Percentiles rank a stretch among this genome's conserved stretches.
Conservation (phyloP, 2,113 vertebrate genomes). For the Tamias sibiricus region DNA sequence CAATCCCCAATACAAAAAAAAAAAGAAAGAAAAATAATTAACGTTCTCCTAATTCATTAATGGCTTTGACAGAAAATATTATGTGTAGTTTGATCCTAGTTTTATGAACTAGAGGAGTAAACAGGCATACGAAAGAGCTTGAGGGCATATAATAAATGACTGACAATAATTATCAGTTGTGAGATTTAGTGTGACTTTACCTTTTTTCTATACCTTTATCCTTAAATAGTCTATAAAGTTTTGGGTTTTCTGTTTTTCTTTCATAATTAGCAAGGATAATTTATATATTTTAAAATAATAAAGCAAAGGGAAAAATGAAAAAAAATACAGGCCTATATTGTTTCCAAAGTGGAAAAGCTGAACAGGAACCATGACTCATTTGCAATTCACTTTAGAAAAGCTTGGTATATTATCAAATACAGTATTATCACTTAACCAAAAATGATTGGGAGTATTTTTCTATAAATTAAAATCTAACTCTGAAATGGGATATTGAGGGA, state of each 20-base stretch:
- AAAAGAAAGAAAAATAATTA: too few relatives aligned
- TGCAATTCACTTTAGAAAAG: slow-evolving; percentile 4
- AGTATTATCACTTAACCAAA: neutral
- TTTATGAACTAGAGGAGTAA: neutral
- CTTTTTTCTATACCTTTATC: neutral
- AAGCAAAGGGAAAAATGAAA: neutral
- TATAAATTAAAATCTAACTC: neutral
- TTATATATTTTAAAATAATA: slow-evolving; percentile 27
- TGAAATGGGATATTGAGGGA: slow-evolving; percentile 1
- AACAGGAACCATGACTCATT: neutral
- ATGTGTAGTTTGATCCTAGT: neutral
- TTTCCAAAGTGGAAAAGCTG: neutral
- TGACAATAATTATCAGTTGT: neutral
- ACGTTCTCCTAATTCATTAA: neutral
- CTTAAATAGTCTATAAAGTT: neutral
- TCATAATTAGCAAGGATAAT: neutral
- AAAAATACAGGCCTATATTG: neutral
- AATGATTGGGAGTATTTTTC: neutral
- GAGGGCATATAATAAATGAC: neutral
- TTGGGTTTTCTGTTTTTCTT: neutral
- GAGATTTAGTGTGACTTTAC: neutral
- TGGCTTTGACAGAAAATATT: neutral
- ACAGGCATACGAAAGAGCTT: neutral
- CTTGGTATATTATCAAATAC: neutral
- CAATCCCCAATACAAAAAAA: too few relatives aligned